Conservation (phyloP, 2,888 invertebrate genomes). For the Torymus tubicola region DNA sequence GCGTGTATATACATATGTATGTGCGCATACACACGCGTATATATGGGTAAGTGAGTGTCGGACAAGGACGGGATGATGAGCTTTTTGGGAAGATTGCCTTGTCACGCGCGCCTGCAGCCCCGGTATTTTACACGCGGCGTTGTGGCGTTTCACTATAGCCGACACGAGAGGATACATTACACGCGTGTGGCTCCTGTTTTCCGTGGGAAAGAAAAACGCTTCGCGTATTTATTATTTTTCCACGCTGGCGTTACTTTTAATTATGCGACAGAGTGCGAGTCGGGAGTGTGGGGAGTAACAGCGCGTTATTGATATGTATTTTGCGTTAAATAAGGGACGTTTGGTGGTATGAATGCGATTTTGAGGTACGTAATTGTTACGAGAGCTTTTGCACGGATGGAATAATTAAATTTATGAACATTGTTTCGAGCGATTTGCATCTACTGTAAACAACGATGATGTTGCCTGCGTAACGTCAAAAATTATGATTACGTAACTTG, state of each 20-base stretch:
- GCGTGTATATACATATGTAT: no score
- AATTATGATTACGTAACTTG: no score
- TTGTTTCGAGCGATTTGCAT: no score
- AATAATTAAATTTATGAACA: no score
- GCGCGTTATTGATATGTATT: not conserved
- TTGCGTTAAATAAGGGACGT: no score
- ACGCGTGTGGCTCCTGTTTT: not conserved
- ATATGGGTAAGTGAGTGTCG: conserved; percentile 26
- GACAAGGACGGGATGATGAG: conserved; percentile 43
- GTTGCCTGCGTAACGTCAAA: no score
- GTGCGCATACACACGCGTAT: no score
- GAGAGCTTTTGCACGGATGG: no score
- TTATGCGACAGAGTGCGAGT: no score
- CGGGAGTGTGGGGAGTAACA: not conserved
- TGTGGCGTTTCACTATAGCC: not conserved
- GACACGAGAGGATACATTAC: conserved; percentile 29
- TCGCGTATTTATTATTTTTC: conserved; percentile 14
- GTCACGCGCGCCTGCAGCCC: conserved; percentile 24
- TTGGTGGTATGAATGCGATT: no score
- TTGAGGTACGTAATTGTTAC: no score
- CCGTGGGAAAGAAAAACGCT: conserved; percentile 6
- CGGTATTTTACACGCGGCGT: conserved; percentile 23
- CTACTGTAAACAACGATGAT: no score
- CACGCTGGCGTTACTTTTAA: not conserved
- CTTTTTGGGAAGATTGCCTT: conserved; percentile 56